phyloP scores from a whole-genome alignment of 2,797 vertebrate genomes.

The Carcharodon carcharias region DNA sequence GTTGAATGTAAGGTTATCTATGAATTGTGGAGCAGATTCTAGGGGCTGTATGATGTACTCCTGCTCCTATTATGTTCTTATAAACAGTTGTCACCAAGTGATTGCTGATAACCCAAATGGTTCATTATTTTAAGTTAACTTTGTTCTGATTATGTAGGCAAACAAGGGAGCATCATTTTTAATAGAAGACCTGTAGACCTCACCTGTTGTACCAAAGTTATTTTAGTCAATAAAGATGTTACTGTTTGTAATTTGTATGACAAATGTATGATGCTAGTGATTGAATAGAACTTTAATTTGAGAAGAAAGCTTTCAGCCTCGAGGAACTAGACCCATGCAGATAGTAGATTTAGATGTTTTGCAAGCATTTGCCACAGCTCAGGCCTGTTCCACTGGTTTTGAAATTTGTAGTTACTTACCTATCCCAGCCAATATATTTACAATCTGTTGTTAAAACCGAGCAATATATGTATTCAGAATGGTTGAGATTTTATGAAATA shows the following conservation, averaged over 20 bases:
- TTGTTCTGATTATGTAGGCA: neutral
- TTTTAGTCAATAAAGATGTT: neutral
- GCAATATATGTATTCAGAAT: neutral
- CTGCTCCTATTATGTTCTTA: neutral
- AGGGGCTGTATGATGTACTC: neutral
- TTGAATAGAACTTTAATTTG: neutral
- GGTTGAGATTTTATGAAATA: neutral
- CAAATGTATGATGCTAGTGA: neutral
- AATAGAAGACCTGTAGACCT: neutral
- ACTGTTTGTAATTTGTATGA: neutral
- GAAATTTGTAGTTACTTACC: neutral
- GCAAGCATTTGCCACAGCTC: neutral
- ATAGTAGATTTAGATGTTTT: neutral
- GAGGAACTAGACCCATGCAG: neutral
- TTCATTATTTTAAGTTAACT: neutral
- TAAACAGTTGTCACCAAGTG: neutral
- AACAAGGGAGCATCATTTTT: neutral
- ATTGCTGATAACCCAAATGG: neutral
- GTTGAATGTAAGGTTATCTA: neutral
- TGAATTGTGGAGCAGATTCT: neutral
- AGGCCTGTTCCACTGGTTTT: neutral
- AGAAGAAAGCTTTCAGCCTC: neutral
- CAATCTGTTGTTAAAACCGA: neutral
- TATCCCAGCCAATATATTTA: neutral
- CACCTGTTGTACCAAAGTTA: neutral